phyloP scores from a whole-genome alignment of 2,113 vertebrate genomes.

The Candoia aspera region DNA sequence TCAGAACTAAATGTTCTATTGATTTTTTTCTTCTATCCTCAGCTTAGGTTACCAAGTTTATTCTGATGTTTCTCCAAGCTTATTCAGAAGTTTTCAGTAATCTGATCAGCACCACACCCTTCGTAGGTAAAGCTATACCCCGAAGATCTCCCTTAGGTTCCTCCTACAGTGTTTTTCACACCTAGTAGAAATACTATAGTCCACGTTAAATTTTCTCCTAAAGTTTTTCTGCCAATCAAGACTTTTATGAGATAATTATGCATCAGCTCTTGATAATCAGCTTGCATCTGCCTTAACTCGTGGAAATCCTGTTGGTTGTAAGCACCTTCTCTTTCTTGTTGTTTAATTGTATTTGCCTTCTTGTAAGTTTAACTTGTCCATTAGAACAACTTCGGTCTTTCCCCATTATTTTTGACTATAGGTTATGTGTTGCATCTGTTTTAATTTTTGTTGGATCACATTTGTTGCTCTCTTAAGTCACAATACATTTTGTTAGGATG shows the following conservation, averaged over 20 bases:
- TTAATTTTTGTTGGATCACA: not conserved
- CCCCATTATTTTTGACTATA: not conserved
- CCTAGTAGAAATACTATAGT: not conserved
- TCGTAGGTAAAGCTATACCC: not conserved
- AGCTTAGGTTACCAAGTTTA: not conserved
- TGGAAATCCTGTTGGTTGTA: not conserved
- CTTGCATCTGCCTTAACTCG: not conserved
- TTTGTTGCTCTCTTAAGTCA: not conserved
- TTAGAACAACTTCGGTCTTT: not conserved
- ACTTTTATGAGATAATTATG: not conserved
- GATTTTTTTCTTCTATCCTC: not conserved
- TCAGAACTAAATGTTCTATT: not conserved
- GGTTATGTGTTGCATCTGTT: not conserved
- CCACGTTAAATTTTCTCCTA: not conserved
- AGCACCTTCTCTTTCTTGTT: not conserved
- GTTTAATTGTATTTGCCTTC: not conserved
- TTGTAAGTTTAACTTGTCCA: not conserved
- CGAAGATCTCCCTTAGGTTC: not conserved
- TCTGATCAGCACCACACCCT: not conserved
- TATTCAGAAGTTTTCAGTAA: not conserved
- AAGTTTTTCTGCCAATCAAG: not conserved
- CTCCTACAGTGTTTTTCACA: not conserved
- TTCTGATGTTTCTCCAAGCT: not conserved
- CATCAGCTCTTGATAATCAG: not conserved
- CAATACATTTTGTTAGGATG: not conserved